Conservation (phyloP, 2,797 vertebrate species). For the Acipenser oxyrinchus region DNA sequence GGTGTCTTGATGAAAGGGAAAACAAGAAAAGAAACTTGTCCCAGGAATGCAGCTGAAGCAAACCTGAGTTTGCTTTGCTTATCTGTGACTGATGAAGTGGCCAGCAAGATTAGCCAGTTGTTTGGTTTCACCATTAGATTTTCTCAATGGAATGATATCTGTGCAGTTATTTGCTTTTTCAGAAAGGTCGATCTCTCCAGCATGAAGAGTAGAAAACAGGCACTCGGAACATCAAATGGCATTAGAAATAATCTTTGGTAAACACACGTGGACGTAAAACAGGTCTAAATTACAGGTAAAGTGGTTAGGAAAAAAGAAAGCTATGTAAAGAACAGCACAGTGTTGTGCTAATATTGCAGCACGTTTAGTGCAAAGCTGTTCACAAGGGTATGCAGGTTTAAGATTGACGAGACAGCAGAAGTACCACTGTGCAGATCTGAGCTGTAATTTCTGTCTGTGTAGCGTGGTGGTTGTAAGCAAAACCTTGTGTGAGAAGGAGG, state of each 20-base stretch:
- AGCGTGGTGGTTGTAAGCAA: conserved; percentile 18
- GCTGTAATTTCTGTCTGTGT: conserved; percentile 6
- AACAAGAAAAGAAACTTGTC: conserved; percentile 56
- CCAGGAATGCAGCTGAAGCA: conserved; percentile 71
- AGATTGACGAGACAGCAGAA: no score
- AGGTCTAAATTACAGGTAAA: conserved; percentile 8
- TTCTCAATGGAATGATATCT: conserved; percentile 78
- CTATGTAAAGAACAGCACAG: background rate
- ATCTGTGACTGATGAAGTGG: conserved; percentile 80
- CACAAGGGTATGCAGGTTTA: no score
- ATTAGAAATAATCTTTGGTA: conserved; percentile 22
- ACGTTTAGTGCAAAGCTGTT: no score
- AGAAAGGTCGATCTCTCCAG: conserved; percentile 37
- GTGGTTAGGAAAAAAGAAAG: background rate
- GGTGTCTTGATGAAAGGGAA: conserved; percentile 63
- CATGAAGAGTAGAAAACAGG: conserved; percentile 42
- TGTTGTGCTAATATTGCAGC: no score
- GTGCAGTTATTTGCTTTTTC: conserved; percentile 67
- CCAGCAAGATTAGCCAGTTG: conserved; percentile 76
- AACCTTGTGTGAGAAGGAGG: background rate
- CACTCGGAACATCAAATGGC: conserved; percentile 46
- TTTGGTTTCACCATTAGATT: conserved; percentile 81
- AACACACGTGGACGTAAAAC: conserved; percentile 20
- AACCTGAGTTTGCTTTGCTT: conserved; percentile 77
- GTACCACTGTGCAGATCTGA: background rate